Evolutionary conservation across 2,888 invertebrate genomes (phyloP).

Genomic region (Coenonympha glycerion): DNA sequence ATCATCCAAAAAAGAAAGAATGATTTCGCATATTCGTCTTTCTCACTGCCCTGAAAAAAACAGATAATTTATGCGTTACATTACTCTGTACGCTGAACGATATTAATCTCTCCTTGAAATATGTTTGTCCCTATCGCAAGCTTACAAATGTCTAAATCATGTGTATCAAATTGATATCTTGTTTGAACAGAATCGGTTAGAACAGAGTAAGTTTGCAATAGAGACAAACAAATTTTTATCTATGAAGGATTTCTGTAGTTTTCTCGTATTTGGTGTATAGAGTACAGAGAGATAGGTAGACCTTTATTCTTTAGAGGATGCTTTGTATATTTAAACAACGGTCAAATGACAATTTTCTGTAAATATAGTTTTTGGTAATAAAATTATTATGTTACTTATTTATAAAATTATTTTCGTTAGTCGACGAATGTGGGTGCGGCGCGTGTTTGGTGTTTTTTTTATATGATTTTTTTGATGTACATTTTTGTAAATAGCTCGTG

Average conservation of each 20-base stretch:
- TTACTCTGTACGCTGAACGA: background rate
- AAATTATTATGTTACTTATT: conserved; percentile 39
- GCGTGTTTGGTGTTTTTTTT: conserved; percentile 35
- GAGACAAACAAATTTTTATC: background rate
- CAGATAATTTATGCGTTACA: background rate
- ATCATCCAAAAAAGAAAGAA: conserved; percentile 34
- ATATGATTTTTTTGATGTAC: conserved; percentile 42
- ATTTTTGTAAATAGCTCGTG: conserved; percentile 54
- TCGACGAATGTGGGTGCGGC: conserved; percentile 41
- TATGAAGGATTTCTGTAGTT: background rate
- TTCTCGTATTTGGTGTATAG: background rate
- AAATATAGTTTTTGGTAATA: conserved; percentile 53
- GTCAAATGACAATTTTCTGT: conserved; percentile 51
- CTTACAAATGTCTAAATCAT: background rate
- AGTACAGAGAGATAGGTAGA: too few relatives aligned
- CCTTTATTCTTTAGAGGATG: conserved; percentile 14
- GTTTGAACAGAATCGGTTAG: background rate
- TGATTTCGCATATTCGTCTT: background rate
- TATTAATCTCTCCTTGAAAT: background rate
- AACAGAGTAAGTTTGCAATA: background rate
- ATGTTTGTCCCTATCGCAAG: background rate
- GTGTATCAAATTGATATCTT: conserved; percentile 12
- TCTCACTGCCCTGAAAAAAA: conserved; percentile 50
- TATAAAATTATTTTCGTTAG: conserved; percentile 46
- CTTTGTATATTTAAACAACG: conserved; percentile 39